These are phyloP conservation scores for Lates calcarifer DNA, from an alignment of 2,113 vertebrate genomes.

Conservation along the genomic window DNA sequence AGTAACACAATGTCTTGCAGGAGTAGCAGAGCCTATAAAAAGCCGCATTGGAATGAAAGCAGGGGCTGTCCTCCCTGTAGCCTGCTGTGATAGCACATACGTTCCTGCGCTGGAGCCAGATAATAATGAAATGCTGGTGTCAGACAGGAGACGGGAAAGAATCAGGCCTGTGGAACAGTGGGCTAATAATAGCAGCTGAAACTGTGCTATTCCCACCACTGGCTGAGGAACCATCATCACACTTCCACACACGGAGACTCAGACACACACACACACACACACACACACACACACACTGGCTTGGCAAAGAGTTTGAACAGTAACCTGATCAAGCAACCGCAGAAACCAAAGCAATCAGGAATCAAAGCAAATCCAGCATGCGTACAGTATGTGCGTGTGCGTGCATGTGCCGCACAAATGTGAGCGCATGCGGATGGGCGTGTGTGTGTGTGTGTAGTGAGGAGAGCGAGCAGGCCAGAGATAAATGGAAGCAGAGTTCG, in stretches of 20 bases:
- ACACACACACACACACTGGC: conserved; percentile 25
- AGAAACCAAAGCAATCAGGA: conserved; percentile 81
- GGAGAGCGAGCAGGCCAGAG: conserved; percentile 40
- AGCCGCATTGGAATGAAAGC: conserved; percentile 65
- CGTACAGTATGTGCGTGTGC: conserved; percentile 42
- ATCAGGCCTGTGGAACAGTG: conserved; percentile 65
- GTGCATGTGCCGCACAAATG: conserved; percentile 65
- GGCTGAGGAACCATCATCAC: conserved; percentile 63
- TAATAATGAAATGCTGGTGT: conserved; percentile 77
- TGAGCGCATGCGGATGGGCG: conserved; percentile 28
- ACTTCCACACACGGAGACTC: conserved; percentile 44
- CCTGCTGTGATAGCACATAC: conserved; percentile 51
- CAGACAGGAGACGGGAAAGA: conserved; percentile 69
- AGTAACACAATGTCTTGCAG: conserved; percentile 52
- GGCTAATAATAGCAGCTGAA: conserved; percentile 80
- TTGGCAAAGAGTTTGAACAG: conserved; percentile 70
- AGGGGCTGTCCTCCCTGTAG: conserved; percentile 52
- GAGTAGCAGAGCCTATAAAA: conserved; percentile 67
- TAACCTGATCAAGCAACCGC: conserved; percentile 78
- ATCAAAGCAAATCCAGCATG: conserved; percentile 77
- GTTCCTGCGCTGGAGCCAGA: conserved; percentile 60
- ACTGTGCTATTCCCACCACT: conserved; percentile 75
- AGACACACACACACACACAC: conserved; percentile 40
- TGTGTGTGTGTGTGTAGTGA: conserved; percentile 18
- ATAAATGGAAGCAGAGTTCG: conserved; percentile 82